Percentiles rank a stretch among this genome's conserved stretches.
phyloP scores from a whole-genome alignment of 2,113 vertebrate species.

The Picathartes gymnocephalus region DNA sequence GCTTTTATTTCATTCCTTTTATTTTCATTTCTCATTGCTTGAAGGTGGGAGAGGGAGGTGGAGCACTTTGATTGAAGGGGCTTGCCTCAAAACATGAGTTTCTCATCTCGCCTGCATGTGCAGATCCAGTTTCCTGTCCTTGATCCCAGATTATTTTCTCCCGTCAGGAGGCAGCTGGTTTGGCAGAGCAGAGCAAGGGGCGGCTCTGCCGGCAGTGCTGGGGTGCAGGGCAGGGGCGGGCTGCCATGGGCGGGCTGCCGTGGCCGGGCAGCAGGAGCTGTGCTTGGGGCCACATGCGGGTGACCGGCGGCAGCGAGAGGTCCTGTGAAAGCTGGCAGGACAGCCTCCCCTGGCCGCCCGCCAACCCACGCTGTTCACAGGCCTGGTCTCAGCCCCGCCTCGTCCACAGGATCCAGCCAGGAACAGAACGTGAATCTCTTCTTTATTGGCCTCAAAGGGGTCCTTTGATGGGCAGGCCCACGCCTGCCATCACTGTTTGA shows the following conservation, averaged over 20 bases:
- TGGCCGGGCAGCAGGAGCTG: not conserved
- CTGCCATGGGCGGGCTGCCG: not conserved
- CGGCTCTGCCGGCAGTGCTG: not conserved
- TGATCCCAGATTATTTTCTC: conserved; percentile 60
- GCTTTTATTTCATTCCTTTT: not conserved
- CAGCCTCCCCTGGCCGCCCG: conserved; percentile 65
- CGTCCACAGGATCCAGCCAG: conserved; percentile 59
- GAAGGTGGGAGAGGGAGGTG: not conserved
- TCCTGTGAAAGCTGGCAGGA: conserved; percentile 74
- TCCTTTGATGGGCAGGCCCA: conserved; percentile 75
- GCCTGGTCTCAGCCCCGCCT: conserved; percentile 77
- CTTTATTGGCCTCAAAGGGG: conserved; percentile 74
- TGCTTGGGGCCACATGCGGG: conserved; percentile 31
- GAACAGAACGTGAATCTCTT: conserved; percentile 67
- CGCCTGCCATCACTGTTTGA: conserved; percentile 62
- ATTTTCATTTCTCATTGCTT: not conserved
- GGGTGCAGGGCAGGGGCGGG: not conserved
- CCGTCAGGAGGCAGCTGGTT: conserved; percentile 50
- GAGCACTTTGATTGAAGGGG: not conserved
- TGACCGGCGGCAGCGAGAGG: conserved; percentile 64
- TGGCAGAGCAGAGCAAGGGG: not conserved
- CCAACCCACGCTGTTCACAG: conserved; percentile 71
- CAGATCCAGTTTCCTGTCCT: conserved; percentile 60
- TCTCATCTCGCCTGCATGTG: conserved; percentile 28
- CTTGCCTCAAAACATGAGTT: not conserved